Evolutionary conservation across 2,113 vertebrate species (phyloP), one percentile per base, ranked within the genome.

Genomic region (Alectura lathami): DNA sequence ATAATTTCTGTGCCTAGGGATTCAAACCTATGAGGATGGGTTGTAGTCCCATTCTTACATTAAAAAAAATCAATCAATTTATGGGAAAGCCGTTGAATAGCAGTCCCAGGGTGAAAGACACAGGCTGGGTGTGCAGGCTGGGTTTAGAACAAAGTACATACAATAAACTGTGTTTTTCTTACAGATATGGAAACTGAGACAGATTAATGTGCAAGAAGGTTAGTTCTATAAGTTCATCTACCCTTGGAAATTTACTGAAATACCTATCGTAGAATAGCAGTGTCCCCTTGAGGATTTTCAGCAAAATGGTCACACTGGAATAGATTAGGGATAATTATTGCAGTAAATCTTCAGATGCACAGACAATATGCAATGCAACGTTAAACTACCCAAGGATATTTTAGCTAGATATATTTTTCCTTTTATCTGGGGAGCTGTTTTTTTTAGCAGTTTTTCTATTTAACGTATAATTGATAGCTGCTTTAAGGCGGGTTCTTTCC

Each of bases 221-320:
- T 88, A n/a, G 16, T 88, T 88, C 47, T 48, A 64, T 81, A 92
- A 90, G 43, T 36, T 90, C 88, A 23, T 59, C 47, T 72, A 48
- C 8, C 17, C 17, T 72, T 56, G 40, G 20, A 94, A 73, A 53
- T 78, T 92, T 84, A n/a, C 66, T 93, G 50, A 88, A 91, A 68
- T 86, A 68, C 34, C 73, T 72, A 5, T 62, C 5, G 1, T 26
- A 68, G 62, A 79, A 92, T 87, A 85, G 63, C 40, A 82, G 64
- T 86, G 73, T 95, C 51, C 29, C 51, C 83, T 94, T 83, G 64
- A 94, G 83, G 80, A 84, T 94, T 94, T 76, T 76, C 22, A 89
- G 62, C 36, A 91, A 89, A 94, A 80, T 80, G 8, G 83, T 89
- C 3, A 1, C 72, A 62, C 48, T 83, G 24, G n/a, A 87, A 88